These are phyloP conservation scores for Heterotis niloticus DNA, from an alignment of 2,113 vertebrate genomes.

Conservation along the genomic window DNA sequence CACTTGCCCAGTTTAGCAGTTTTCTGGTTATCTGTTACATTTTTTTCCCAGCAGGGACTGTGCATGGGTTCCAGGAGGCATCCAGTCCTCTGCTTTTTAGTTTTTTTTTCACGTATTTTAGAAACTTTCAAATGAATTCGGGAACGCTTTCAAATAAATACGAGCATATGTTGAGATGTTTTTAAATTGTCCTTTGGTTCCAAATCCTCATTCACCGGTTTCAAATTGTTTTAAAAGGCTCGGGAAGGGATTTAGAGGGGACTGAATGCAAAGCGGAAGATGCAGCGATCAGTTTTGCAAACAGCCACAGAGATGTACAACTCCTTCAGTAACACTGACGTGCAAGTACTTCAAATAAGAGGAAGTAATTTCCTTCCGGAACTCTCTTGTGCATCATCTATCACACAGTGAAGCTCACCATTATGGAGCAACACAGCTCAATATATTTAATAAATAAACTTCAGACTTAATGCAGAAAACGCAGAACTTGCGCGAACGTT, in stretches of 20 bases:
- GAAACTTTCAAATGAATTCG: too few relatives aligned
- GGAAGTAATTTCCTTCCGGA: slow-evolving; percentile 29
- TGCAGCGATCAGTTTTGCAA: neutral
- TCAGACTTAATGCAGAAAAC: neutral
- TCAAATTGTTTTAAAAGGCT: neutral
- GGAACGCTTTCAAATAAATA: too few relatives aligned
- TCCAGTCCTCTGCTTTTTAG: too few relatives aligned
- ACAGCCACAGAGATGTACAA: neutral
- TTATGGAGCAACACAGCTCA: neutral
- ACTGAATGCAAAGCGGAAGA: neutral
- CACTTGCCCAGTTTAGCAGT: too few relatives aligned
- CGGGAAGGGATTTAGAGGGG: neutral
- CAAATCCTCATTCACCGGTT: neutral
- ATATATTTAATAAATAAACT: neutral
- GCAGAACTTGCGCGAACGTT: neutral
- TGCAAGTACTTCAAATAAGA: slow-evolving; percentile 47
- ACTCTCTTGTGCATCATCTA: neutral
- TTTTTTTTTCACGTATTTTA: too few relatives aligned
- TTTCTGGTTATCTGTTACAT: too few relatives aligned
- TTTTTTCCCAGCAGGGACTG: too few relatives aligned
- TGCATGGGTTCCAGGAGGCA: too few relatives aligned
- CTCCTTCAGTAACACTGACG: neutral
- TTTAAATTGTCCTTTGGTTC: neutral
- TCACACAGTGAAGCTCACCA: neutral
- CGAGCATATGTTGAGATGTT: too few relatives aligned